Percentiles rank a stretch among this genome's conserved stretches.
These are phyloP conservation scores for Oasisia sp. DNA, from an alignment of 2,888 invertebrate species.

Conservation along the genomic window DNA sequence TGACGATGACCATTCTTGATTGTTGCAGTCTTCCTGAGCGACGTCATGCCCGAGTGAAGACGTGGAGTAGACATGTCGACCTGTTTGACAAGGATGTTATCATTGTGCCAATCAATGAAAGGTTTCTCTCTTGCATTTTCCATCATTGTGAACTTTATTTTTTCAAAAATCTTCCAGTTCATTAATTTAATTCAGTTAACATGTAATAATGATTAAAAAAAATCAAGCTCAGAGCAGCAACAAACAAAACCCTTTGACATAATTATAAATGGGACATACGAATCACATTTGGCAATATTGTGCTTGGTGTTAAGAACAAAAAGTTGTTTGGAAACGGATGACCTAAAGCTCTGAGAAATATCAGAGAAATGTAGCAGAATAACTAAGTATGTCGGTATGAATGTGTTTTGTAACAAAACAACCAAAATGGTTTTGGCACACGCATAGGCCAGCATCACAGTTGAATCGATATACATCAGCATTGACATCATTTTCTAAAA, in stretches of 20 bases:
- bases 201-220: no score
- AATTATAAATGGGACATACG: no score
- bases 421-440: no score
- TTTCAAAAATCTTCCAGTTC: not conserved
- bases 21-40: slow-evolving; percentile 67
- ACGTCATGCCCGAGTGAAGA: slow-evolving; percentile 88
- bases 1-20: not conserved
- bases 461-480: not conserved
- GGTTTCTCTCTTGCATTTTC: slow-evolving; percentile 68
- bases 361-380: no score
- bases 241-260: no score
- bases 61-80: slow-evolving; percentile 97
- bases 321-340: no score
- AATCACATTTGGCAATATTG: no score
- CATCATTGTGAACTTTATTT: no score
- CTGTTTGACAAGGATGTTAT: slow-evolving; percentile 96
- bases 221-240: no score
- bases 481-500: not conserved
- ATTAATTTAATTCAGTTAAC: not conserved
- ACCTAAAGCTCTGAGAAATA: no score
- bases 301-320: no score
- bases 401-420: not conserved
- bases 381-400: not conserved
- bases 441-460: not conserved
- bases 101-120: slow-evolving; percentile 96